Evolutionary conservation across 2,113 vertebrate species (phyloP).

Genomic region (Callocephalon fimbriatum): DNA sequence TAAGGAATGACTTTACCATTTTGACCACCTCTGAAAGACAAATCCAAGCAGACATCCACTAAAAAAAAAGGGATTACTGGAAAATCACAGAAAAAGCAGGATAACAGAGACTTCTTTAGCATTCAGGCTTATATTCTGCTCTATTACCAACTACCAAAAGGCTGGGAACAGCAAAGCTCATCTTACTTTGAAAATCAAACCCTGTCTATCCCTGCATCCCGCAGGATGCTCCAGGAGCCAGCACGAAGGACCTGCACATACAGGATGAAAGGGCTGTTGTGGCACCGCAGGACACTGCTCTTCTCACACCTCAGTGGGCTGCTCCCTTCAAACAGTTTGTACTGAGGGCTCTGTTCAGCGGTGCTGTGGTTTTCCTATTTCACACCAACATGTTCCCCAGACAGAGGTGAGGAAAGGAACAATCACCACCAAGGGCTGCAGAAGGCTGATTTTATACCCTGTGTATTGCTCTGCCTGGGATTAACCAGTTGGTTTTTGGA

Average conservation of each 20-base stretch:
- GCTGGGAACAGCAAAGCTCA: neutral
- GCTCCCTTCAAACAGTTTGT: neutral
- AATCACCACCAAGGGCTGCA: neutral
- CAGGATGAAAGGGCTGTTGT: rapidly evolving
- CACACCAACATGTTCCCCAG: rapidly evolving
- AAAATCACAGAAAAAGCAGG: neutral
- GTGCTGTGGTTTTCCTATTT: neutral
- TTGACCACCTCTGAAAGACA: neutral
- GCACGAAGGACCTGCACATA: rapidly evolving
- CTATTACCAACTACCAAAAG: neutral
- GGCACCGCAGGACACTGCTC: neutral
- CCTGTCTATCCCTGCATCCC: rapidly evolving
- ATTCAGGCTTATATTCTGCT: neutral
- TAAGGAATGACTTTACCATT: neutral
- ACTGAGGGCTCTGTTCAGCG: neutral
- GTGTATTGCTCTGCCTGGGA: neutral
- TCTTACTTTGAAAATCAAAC: neutral
- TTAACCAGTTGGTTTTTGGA: neutral
- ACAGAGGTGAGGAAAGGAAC: neutral
- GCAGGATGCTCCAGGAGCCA: neutral
- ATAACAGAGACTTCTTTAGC: neutral
- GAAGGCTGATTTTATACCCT: neutral
- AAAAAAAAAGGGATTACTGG: neutral
- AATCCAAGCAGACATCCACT: neutral
- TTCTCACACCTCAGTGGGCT: neutral